Conservation (phyloP, 2,797 vertebrate genomes). For the Sciurus carolinensis region DNA sequence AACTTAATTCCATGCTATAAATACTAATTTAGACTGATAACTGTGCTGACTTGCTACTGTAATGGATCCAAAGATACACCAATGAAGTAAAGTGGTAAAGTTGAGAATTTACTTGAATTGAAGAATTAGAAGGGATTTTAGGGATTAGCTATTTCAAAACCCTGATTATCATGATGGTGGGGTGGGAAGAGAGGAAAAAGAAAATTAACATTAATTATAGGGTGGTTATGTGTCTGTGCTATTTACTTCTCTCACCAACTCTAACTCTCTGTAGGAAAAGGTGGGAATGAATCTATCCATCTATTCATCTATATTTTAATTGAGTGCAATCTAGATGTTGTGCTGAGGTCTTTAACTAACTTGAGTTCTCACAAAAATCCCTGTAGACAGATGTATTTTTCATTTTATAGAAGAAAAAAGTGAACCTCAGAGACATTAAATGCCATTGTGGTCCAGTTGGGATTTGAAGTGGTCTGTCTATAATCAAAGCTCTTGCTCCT, state of each 20-base stretch:
- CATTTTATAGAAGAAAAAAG: constrained; percentile 57
- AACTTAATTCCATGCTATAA: constrained; percentile 7
- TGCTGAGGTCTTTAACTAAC: neutral
- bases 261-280: neutral
- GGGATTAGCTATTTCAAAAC: constrained; percentile 56
- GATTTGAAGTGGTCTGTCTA: neutral
- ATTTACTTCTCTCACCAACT: neutral
- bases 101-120: constrained; percentile 54
- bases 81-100: constrained; percentile 5
- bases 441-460: neutral
- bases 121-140: constrained; percentile 69
- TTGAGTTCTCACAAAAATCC: constrained; percentile 37
- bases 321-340: neutral
- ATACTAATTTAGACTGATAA: constrained; percentile 6
- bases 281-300: neutral
- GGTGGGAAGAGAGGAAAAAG: neutral
- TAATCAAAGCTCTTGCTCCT: neutral
- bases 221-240: neutral
- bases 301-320: neutral
- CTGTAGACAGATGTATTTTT: neutral
- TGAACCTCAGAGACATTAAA: constrained; percentile 23
- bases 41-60: neutral
- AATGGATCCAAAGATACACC: neutral
- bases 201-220: constrained; percentile 24
- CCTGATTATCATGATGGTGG: constrained; percentile 14